A percentile compares a stretch with the other conserved stretches of the same genome.
These are phyloP conservation scores for Ephialtes manifestator DNA, from an alignment of 2,888 invertebrate species.

Conservation along the genomic window DNA sequence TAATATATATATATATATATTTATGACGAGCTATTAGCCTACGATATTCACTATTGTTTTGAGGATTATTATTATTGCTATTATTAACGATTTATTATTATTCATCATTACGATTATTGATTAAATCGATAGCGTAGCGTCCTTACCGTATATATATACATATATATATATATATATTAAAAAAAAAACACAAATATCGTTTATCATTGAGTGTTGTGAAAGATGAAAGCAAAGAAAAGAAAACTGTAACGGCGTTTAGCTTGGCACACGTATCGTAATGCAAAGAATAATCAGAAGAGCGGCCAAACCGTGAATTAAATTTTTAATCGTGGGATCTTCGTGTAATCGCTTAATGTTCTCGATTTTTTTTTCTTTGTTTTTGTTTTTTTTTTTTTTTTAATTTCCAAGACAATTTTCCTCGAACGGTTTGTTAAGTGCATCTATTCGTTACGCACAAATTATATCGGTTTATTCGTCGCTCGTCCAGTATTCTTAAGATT, in stretches of 20 bases:
- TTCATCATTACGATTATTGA: constrained; percentile 32
- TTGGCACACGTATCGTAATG: constrained; percentile 69
- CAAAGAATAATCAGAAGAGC: constrained; percentile 46
- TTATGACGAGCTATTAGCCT: constrained; percentile 71
- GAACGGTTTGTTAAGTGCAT: constrained; percentile 39
- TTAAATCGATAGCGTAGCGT: constrained; percentile 39
- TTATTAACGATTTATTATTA: constrained; percentile 26
- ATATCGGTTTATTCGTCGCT: constrained; percentile 45
- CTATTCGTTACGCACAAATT: constrained; percentile 60
- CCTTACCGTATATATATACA: constrained; percentile 65
- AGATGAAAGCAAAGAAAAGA: constrained; percentile 28
- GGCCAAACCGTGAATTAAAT: constrained; percentile 13
- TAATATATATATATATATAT: constrained; percentile 49
- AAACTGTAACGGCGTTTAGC: constrained; percentile 62
- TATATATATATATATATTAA: too few species aligned
- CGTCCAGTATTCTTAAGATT: constrained; percentile 71
- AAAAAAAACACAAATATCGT: constrained; percentile 69
- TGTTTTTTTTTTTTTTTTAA: constrained; percentile 36
- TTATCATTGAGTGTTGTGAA: constrained; percentile 73
- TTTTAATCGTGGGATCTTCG: constrained; percentile 36
- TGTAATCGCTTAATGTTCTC: constrained; percentile 20
- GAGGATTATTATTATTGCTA: constrained; percentile 59
- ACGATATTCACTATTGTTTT: constrained; percentile 68
- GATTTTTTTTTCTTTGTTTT: neutral
- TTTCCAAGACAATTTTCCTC: constrained; percentile 27